Conservation (phyloP, 1,140 invertebrate genomes). For the Marisa cornuarietis region DNA sequence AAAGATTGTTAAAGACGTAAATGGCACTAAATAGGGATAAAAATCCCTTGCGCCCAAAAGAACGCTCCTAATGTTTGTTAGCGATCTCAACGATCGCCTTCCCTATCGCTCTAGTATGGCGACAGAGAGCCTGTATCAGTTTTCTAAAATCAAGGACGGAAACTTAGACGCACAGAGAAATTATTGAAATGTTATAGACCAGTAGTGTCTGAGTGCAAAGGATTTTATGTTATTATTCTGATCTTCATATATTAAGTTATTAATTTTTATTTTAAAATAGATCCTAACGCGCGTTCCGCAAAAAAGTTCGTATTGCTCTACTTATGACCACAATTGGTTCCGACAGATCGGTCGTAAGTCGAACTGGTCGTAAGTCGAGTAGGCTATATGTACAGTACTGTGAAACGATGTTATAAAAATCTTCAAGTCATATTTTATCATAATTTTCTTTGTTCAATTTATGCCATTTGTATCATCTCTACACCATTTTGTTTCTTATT, state of each 20-base stretch:
- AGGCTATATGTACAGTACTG: too few relatives aligned
- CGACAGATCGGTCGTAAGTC: too few relatives aligned
- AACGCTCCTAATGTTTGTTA: slow-evolving; percentile 1
- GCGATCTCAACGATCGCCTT: slow-evolving; percentile 22
- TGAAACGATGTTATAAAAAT: too few relatives aligned
- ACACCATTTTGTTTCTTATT: too few relatives aligned
- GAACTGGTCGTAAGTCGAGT: too few relatives aligned
- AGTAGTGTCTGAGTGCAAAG: neutral
- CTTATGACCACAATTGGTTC: too few relatives aligned
- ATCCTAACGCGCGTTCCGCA: too few relatives aligned
- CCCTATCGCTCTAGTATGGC: slow-evolving; percentile 29
- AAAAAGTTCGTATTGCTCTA: too few relatives aligned
- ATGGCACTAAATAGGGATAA: slow-evolving; percentile 2
- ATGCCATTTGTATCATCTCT: too few relatives aligned
- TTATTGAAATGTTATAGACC: neutral
- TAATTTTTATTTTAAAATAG: neutral
- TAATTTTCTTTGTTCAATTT: too few relatives aligned
- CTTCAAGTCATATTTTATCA: too few relatives aligned
- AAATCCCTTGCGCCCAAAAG: slow-evolving; percentile 16
- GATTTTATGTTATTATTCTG: neutral
- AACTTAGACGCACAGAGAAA: neutral
- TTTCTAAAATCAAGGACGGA: neutral
- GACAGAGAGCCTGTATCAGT: slow-evolving; percentile 8
- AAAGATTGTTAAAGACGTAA: slow-evolving; percentile 12
- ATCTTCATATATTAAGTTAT: neutral